A percentile compares a stretch with the other conserved stretches of the same genome.
phyloP scores from a whole-genome alignment of 1,140 invertebrate genomes.

The Drosophila oshimai region DNA sequence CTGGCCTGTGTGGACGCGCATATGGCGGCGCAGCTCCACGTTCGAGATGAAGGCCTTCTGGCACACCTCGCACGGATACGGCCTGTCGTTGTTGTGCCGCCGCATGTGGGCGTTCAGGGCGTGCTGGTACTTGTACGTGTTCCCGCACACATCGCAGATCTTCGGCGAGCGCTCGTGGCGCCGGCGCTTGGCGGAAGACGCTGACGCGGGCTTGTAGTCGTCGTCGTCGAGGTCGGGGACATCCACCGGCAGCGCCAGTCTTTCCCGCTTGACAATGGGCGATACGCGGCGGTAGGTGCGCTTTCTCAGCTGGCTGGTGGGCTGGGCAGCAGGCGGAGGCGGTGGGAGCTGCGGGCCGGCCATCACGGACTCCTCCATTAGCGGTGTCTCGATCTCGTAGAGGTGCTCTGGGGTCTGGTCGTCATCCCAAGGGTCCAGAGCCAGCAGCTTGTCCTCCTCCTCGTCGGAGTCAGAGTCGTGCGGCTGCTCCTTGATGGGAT shows the following conservation, averaged over 20 bases:
- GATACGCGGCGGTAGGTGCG: constrained; percentile 15
- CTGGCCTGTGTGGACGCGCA: constrained; percentile 78
- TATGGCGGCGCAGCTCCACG: constrained; percentile 78
- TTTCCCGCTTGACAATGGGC: constrained; percentile 3
- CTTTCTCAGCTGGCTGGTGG: background rate
- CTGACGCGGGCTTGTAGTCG: background rate
- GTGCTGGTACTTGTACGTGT: constrained; percentile 80
- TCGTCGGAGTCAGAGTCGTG: background rate
- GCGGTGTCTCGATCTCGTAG: constrained; percentile 26
- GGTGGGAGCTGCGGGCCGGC: background rate
- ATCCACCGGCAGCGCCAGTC: too few species aligned
- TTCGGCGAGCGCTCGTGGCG: constrained; percentile 44
- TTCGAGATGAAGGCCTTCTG: constrained; percentile 80
- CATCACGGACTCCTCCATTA: constrained; percentile 2
- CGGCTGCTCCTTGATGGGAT: constrained; percentile 8
- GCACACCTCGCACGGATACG: constrained; percentile 75
- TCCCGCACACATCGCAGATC: constrained; percentile 81
- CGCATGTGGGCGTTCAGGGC: constrained; percentile 79
- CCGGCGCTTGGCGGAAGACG: constrained; percentile 32
- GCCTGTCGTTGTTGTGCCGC: constrained; percentile 73
- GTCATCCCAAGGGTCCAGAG: constrained; percentile 10
- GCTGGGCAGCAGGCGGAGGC: background rate
- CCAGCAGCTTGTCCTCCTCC: background rate
- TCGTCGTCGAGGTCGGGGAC: background rate
- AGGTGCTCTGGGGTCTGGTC: constrained; percentile 18